Base-by-base conservation (phyloP, 1,140 invertebrate species). In the Nilaparvata lugens region DNA sequence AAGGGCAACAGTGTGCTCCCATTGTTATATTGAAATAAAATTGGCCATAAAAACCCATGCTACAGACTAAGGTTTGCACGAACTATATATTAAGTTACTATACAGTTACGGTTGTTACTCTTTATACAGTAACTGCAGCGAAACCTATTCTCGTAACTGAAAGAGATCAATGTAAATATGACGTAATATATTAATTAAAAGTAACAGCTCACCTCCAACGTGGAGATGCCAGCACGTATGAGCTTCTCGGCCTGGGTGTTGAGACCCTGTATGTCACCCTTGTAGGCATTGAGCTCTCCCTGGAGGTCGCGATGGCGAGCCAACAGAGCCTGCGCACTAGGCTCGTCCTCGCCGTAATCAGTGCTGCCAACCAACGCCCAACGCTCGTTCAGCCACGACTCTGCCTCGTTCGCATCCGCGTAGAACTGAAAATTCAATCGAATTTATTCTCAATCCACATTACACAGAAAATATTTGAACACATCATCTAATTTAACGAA, bases 301-400 rank as follows among this genome's bases (percentile, higher is more conserved):
- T 94, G 87, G 1, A 97, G 75, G 66, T 90, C 88, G 56, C 86
- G 83, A 71, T 98, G 95, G 2, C 95, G 75, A 51, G 91, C 87
- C 1, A 95, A 74, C 9, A 93, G 73, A 1, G 91, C 89, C 64
- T 89, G 86, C 0, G 94, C 93, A 66, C 87, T 89, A 0, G 91
- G 87, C 68, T 96, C 93, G 75, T 96, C 93, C 35, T 83, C 82
- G 3, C 94, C 94, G 67, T 88, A 89, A 75, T 97, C 94, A 25
- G 82, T 81, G 0, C 90, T 93, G n/a, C 83, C 81, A 1, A 94
- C 89, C 21, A 98, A 75, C 0, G 92, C 84, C 72, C 90, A 86
- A 73, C 94, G 94, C 72, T 97, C 94, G 64, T 91, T 88, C 76
- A 98, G 85, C 94, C 95, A 98, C 0, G 93, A 96, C 68, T 98